Evolutionary conservation across 1,140 invertebrate genomes (phyloP), one percentile per base, ranked within the genome.

Genomic region (Pseudomyrmex concolor): DNA sequence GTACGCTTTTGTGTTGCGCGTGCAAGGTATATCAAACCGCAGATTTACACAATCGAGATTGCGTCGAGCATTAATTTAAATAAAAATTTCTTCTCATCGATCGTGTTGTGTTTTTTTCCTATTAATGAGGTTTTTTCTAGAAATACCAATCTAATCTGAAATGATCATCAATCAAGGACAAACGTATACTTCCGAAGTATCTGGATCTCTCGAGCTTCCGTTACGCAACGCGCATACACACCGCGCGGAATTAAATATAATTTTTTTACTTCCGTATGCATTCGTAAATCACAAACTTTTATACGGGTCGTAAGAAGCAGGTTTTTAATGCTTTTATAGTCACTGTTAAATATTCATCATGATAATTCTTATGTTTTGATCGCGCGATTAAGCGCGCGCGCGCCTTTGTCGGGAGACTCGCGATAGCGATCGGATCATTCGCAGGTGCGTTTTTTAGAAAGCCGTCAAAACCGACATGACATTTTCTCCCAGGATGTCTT

Each of bases 401-500:
- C 34, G 57, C 64, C 43, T 70, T 78, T 78, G 64, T 57, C 54
- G 34, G 12, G n/a, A 34, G 57, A 48, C 19, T 15, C 12, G 43
- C 63, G 51, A 9, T 43, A 64, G 25, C 22, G 76, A 25, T 55
- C 43, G 54, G 59, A 62, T n/a, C 43, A 66, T 48, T 25, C 17
- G 54, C 15, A 55, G 62, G 22, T 8, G 64, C 25, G 34, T 34
- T 22, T 25, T 80, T 59, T 80, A 80, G 66, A 80, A 80, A 80
- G 76, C 45, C 22, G 55, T 50, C 57, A 80, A 76, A 59, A 59
- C n/a, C 9, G 25, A 19, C 25, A 7, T 62, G 43, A 13, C 12
- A 67, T 68, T 77, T 77, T 77, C 74, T 77, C 74, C 45, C 50
- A 50, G 50, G 67, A 77, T 48, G 67, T 77, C 63, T 77, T 77